phyloP scores from a whole-genome alignment of 2,888 invertebrate species.

The Tenthredo livida region DNA sequence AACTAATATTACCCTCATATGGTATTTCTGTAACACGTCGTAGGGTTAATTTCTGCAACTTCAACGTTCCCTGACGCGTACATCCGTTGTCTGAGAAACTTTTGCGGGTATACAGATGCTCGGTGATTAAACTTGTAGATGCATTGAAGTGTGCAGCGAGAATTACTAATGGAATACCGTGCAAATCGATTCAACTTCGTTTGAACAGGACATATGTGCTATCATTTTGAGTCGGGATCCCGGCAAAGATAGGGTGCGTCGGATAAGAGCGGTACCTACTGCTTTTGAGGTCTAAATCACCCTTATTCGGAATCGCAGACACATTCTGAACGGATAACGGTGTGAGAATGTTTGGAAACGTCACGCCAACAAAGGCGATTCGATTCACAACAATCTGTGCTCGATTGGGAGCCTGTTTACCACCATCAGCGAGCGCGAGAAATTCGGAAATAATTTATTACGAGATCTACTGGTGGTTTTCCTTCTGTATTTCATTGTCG shows the following conservation, averaged over 20 bases:
- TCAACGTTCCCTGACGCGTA: background rate
- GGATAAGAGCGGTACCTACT: background rate
- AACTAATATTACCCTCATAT: background rate
- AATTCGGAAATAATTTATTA: background rate
- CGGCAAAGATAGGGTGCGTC: background rate
- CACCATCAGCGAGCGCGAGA: background rate
- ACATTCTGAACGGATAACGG: background rate
- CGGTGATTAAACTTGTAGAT: constrained; percentile 22
- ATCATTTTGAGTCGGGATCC: background rate
- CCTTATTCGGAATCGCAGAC: background rate
- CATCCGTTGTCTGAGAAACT: constrained; percentile 1
- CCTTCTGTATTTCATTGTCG: background rate
- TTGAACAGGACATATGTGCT: background rate
- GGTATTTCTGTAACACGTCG: background rate
- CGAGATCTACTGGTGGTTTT: constrained; percentile 3
- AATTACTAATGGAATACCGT: constrained; percentile 3
- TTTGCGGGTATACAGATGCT: background rate
- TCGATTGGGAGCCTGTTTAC: constrained; percentile 14
- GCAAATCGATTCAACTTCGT: background rate
- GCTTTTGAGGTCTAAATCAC: background rate
- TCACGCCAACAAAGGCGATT: background rate
- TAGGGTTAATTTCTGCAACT: constrained; percentile 11
- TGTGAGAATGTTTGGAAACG: constrained; percentile 31
- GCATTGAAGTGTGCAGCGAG: background rate
- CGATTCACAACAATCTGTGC: background rate